These are phyloP conservation scores for Ptilorrhoa leucosticta DNA, from an alignment of 2,113 vertebrate species.

Conservation along the genomic window DNA sequence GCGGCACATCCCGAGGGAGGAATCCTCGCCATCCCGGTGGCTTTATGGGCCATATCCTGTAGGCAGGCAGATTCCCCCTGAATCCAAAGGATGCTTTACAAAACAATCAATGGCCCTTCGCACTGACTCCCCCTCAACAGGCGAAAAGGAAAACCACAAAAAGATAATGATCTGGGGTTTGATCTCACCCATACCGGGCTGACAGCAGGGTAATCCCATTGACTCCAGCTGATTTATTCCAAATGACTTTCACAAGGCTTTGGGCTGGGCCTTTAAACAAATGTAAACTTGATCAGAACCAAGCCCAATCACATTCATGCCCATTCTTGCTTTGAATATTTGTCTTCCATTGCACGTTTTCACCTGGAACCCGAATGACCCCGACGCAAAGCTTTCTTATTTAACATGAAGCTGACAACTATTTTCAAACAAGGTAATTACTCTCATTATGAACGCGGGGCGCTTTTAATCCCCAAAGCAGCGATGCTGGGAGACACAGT, in stretches of 20 bases:
- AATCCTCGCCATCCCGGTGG: background rate
- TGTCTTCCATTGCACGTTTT: background rate
- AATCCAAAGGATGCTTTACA: background rate
- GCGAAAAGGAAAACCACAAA: conserved; percentile 38
- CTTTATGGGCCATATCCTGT: conserved; percentile 52
- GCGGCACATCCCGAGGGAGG: background rate
- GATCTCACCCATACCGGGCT: background rate
- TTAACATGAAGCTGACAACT: background rate
- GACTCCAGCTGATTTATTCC: conserved; percentile 25
- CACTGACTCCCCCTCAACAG: background rate
- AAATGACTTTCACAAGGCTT: conserved; percentile 16
- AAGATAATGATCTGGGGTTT: conserved; percentile 40
- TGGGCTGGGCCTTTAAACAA: conserved; percentile 36
- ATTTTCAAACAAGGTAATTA: background rate
- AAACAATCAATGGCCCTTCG: conserved; percentile 21
- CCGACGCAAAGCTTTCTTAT: background rate
- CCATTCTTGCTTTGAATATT: conserved; percentile 47
- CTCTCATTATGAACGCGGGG: background rate
- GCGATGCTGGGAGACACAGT: background rate
- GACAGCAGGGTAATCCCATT: conserved; percentile 3
- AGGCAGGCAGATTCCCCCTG: background rate
- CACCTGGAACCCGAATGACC: background rate
- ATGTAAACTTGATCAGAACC: conserved; percentile 56
- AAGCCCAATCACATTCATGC: conserved; percentile 34
- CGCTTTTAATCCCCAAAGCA: background rate